Evolutionary conservation across 2,888 invertebrate genomes (phyloP), one percentile per base, ranked within the genome.

Genomic region (Cheilosia soror): DNA sequence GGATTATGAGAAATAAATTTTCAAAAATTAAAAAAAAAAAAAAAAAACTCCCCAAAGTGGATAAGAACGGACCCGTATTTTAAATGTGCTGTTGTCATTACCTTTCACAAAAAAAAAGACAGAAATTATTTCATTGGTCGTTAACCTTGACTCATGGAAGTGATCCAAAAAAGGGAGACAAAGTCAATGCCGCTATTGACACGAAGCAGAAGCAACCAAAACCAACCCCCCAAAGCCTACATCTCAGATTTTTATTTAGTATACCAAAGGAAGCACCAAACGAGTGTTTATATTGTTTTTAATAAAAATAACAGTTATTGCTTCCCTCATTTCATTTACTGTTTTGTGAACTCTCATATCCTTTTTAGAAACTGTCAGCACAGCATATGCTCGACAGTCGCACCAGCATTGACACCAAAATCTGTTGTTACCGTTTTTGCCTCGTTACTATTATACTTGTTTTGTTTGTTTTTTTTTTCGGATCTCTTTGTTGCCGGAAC

Each of bases 111-210:
- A 47, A 47, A 42, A 42, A 25, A 91, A 20, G 44, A 15, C 44
- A 7, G 15, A 51, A 90, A 91, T 91, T 90, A 91, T 91, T 91
- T 91, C 91, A 91, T 91, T 91, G 92, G 92, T 91, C 92, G 91
- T 92, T 92, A 92, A 92, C 92, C 92, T 92, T 92, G 92, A 92
- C 92, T 92, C 87, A 40, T 49, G 31, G 25, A 79, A 58, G 53
- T 42, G 27, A 58, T 68, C 47, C 25, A 66, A 44, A 76, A 75
- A 75, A 55, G 57, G n/a, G 15, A 75, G 33, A 9, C 84, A 80
- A 80, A 85, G 80, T 76, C 84, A 84, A 80, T 84, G 84, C 66
- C 84, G 63, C 57, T 75, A 72, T 77, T 63, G 63, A 69, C 58
- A 37, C 65, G 44, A 66, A 37, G 31, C 37, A 15, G 20, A 37